Base-by-base conservation (phyloP, 2,888 invertebrate species). In the Alsophila aescularia region DNA sequence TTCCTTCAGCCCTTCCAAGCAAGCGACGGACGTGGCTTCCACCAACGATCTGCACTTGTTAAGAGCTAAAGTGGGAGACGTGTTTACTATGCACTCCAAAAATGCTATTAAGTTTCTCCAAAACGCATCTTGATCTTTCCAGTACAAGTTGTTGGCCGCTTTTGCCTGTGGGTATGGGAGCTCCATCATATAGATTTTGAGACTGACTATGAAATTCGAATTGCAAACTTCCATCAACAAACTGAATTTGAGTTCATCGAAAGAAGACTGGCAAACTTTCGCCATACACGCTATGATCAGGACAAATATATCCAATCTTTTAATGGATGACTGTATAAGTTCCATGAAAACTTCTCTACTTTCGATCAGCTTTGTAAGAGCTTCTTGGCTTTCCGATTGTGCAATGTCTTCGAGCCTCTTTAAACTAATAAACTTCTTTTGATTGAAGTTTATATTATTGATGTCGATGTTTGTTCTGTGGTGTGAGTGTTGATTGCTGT, bases 241-340 rank as follows among this genome's bases (percentile, higher is more conserved):
- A 53, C 75, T 77, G 1, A 73, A 61, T 72, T 86, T 88, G 7
- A 83, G 62, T 45, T 81, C 79, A 18, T 80, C 76, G 52, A 87
- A 89, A 0, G 84, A 68, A 0, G 85, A 79, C 37, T 70, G 68
- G 42, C 83, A 81, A 2, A 86, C 67, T 76, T 87, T 90, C 2
- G 81, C 73, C 51, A 92, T 61, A 49, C 92, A 72, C 71, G 78
- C 67, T n/a, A 92, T 62, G 10, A 91, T 66, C 10, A 93, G 62
- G 12, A 84, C 73, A 58, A 78, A 80, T 15, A 81, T 58, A 65
- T 93, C 92, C 2, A 61, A 64, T 50, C 67, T 75, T 3, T 79
- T 70, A 12, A 80, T 75, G 1, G 75, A 73, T 10, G 72, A 69
- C 27, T 81, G 64, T 34, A 89, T 41, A 10, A 90, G 54, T n/a